Evolutionary conservation across 2,797 vertebrate genomes (phyloP).

Genomic region (Gobionotothen gibberifrons): DNA sequence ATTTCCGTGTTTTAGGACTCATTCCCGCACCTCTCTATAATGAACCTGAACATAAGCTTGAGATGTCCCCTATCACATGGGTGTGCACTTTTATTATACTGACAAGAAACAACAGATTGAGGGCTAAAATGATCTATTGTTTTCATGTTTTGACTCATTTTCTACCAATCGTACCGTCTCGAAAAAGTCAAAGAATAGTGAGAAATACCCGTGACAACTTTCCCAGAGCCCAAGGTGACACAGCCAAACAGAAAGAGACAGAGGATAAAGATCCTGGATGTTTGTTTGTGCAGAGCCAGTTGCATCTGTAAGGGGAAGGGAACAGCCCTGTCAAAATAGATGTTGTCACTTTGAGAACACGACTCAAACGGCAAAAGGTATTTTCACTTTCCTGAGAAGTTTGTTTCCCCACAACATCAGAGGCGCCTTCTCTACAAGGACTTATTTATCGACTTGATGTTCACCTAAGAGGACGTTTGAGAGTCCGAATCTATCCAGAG

Average conservation of each 20-base stretch:
- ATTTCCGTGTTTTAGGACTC: too few species aligned
- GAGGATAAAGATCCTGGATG: conserved; percentile 15
- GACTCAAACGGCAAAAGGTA: conserved; percentile 8
- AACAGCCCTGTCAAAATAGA: conserved; percentile 31
- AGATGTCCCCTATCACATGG: background rate
- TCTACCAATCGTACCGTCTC: background rate
- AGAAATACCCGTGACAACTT: background rate
- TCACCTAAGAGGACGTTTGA: conserved; percentile 47
- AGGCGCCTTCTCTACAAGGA: conserved; percentile 2
- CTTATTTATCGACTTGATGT: conserved; percentile 34
- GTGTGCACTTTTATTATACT: background rate
- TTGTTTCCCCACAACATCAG: conserved; percentile 30
- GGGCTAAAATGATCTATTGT: background rate
- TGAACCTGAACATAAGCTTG: too few species aligned
- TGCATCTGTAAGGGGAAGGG: conserved; percentile 2
- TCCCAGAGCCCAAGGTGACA: background rate
- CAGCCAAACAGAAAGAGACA: conserved; percentile 9
- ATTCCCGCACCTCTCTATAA: too few species aligned
- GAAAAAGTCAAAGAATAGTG: background rate
- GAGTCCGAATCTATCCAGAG: conserved; percentile 14
- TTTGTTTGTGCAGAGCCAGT: conserved; percentile 30
- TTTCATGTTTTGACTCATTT: background rate
- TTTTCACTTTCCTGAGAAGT: conserved; percentile 21
- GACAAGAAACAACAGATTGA: background rate
- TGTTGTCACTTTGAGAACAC: conserved; percentile 30